Conservation (phyloP, 2,888 invertebrate species). For the Tinea trinotella region DNA sequence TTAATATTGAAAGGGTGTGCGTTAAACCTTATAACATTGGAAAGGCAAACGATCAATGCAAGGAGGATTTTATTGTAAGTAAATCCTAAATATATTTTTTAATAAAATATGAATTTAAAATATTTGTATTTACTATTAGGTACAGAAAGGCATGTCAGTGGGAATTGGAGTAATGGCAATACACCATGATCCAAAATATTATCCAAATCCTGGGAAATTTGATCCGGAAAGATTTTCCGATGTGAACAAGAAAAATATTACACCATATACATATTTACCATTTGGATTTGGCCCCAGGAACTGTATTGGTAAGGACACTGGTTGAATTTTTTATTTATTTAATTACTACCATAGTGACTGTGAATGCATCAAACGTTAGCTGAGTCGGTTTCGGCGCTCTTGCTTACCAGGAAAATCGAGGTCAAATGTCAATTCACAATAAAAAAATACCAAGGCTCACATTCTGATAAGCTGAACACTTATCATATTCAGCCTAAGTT, state of each 20-base stretch:
- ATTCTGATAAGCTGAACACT: too few species aligned
- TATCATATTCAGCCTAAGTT: too few species aligned
- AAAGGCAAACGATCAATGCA: conserved; percentile 35
- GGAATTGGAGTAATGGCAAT: conserved; percentile 40
- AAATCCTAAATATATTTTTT: neutral
- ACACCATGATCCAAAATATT: conserved; percentile 53
- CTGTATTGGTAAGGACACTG: conserved; percentile 70
- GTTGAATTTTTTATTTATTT: conserved; percentile 21
- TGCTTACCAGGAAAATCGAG: too few species aligned
- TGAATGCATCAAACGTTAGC: too few species aligned
- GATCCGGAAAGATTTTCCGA: conserved; percentile 61
- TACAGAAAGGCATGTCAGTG: conserved; percentile 27
- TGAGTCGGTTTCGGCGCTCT: too few species aligned
- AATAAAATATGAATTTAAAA: neutral
- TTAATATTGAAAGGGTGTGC: conserved; percentile 57
- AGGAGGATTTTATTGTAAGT: conserved; percentile 43
- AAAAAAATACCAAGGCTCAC: too few species aligned
- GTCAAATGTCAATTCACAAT: too few species aligned
- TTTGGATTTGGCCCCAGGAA: conserved; percentile 64
- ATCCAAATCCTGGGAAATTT: conserved; percentile 53
- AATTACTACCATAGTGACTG: too few species aligned
- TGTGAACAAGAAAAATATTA: conserved; percentile 46
- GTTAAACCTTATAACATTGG: conserved; percentile 59
- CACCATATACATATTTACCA: conserved; percentile 35
- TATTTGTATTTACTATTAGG: neutral